Evolutionary conservation across 2,797 vertebrate genomes (phyloP), one percentile per base, ranked within the genome.

Genomic region (Chaetophractus vellerosus): DNA sequence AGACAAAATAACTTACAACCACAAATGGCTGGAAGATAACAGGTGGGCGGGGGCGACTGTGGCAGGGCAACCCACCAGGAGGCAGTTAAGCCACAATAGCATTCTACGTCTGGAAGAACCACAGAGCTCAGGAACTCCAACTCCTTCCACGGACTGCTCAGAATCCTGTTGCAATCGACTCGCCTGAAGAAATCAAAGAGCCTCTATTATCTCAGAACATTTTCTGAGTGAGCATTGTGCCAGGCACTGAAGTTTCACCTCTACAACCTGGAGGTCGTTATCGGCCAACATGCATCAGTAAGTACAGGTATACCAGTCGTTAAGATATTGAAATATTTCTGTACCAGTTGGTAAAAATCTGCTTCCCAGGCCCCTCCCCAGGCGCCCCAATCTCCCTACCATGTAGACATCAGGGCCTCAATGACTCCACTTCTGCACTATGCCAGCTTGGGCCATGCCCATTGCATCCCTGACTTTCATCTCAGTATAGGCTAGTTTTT

Each of bases 271-370:
- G 68, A 78, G 16, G 8, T 24, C 19, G 69, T 76, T 21, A 83
- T 72, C 28, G 5, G 63, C 68, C 33, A 45, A 59, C 7, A 21
- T 71, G 24, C 6, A 93, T 24, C 68, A 72, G 48, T 9, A 64
- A 63, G 48, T 14, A 64, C 9, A 48, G 76, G 12, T 31, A 57
- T 28, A 41, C 26, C 11, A 33, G 41, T 45, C 55, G 48, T 66
- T 19, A 88, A 86, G 66, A 81, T 59, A 83, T 1, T 41, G 52
- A 83, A 84, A 38, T 90, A 41, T 76, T 78, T 84, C 79, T 52
- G 21, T 89, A 36, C n/a, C 12, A 24, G 31, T 9, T 75, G 50
- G n/a, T 81, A n/a, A 69, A 23, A 89, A 52, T 23, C 16, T 33
- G 2, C 41, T 83, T 76, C 38, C 71, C 52, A 38, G 9, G 24